A percentile compares a stretch with the other conserved stretches of the same genome.
phyloP scores from a whole-genome alignment of 2,888 invertebrate genomes.

The Strigamia crassipes region DNA sequence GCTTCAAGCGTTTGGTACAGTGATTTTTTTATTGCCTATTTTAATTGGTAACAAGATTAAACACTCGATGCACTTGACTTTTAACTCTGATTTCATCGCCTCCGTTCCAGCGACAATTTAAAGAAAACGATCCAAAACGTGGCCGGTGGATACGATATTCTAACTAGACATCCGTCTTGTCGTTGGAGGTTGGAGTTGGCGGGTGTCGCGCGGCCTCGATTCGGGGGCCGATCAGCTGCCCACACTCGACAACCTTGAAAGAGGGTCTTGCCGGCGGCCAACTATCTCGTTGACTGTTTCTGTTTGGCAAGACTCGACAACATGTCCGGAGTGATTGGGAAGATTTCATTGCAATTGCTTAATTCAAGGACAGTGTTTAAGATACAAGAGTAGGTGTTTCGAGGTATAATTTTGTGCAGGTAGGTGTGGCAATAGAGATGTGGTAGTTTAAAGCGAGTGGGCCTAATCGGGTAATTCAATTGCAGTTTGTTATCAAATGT shows the following conservation, averaged over 20 bases:
- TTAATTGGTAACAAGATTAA: too few relatives aligned
- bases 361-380: background rate
- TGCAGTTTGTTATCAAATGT: background rate
- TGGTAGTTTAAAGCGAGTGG: background rate
- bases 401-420: background rate
- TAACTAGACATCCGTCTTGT: too few relatives aligned
- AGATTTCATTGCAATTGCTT: background rate
- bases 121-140: too few relatives aligned
- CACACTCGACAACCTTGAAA: background rate
- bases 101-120: too few relatives aligned
- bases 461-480: background rate
- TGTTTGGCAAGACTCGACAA: background rate
- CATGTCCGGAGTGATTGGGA: background rate
- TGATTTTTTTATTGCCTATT: too few relatives aligned
- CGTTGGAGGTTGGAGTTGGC: conserved; percentile 23
- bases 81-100: too few relatives aligned
- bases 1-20: too few relatives aligned
- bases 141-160: too few relatives aligned
- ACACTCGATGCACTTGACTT: too few relatives aligned
- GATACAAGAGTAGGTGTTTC: background rate
- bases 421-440: background rate
- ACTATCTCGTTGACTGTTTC: background rate
- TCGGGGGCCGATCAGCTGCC: conserved; percentile 6
- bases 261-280: background rate
- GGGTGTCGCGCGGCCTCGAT: conserved; percentile 28